Base-by-base conservation (phyloP, 2,113 vertebrate species). In the Apaloderma vittatum region DNA sequence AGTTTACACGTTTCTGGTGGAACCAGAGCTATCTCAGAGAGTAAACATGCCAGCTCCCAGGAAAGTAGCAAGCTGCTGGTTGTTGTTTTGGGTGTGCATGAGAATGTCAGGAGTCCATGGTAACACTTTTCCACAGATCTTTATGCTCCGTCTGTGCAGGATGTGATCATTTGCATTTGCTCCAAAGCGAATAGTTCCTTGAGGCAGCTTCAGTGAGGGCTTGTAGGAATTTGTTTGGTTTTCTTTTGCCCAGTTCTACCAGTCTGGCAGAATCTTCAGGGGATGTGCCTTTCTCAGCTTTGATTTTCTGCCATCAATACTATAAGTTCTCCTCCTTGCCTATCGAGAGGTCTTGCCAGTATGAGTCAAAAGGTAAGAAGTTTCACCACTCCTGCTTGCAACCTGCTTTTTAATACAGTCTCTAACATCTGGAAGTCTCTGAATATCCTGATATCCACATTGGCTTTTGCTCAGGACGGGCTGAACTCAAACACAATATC, bases 21-120 rank as follows among this genome's bases (percentile, higher is more conserved):
- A 34, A 73, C 26, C 12, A 59, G 17, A 48, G 22, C 58, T 43
- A 43, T 34, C 29, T 55, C 37, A 26, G 0, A 40, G 61, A 46
- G 52, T 6, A 66, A 76, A 14, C 12, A 7, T 1, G 2, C 22
- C 63, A 45, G 34, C 12, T 65, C 11, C 34, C 61, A 51, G 58
- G 36, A 79, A 73, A 45, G 40, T 23, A 34, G 23, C 26, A 76
- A 79, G 22, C 24, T 85, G 9, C 54, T 86, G 48, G 15, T 36
- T 74, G 52, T 24, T 3, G 0, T 43, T 82, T 76, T 3, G 1
- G 17, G 4, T 68, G 45, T 18, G 19, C 2, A 20, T 4, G 14
- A 61, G 27, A 26, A 13, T 0, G 3, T 34, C 62, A 57, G 36
- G 23, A 80, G 32, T 14, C 32, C 29, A 59, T 0, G 1, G 62